Conservation (phyloP, 1,140 invertebrate genomes). For the Pinna nobilis region DNA sequence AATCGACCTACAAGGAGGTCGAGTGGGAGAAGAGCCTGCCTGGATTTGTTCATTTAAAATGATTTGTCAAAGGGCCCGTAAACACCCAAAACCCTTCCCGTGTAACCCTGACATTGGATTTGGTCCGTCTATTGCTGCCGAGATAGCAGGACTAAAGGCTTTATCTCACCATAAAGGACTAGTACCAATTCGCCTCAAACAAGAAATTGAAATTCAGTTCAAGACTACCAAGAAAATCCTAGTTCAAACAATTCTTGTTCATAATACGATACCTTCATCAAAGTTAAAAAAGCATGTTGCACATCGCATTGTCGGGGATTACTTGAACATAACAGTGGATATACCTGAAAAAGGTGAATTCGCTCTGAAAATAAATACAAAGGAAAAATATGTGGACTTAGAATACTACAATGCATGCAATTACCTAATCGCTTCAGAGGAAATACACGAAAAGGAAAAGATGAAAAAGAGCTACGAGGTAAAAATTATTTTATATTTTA, state of each 20-base stretch:
- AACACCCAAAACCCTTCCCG: constrained; percentile 23
- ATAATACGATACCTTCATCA: constrained; percentile 12
- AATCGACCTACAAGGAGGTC: constrained; percentile 13
- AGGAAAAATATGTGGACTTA: constrained; percentile 7
- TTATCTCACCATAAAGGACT: constrained; percentile 36
- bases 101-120: constrained; percentile 34
- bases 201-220: constrained; percentile 45
- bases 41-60: constrained; percentile 42
- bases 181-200: constrained; percentile 24
- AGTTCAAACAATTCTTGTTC: constrained; percentile 33
- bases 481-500: not conserved
- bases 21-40: not conserved
- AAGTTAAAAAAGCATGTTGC: constrained; percentile 30
- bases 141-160: constrained; percentile 11
- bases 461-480: constrained; percentile 12
- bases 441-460: not conserved
- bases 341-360: constrained; percentile 41
- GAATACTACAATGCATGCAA: constrained; percentile 39
- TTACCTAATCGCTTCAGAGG: constrained; percentile 29
- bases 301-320: not conserved
- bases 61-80: constrained; percentile 25
- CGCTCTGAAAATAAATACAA: constrained; percentile 35
- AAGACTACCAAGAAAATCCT: constrained; percentile 32
- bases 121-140: constrained; percentile 32
- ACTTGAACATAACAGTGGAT: constrained; percentile 30